These are phyloP conservation scores for Phrynocephalus vlangalii DNA, from an alignment of 2,797 vertebrate species.

Conservation along the genomic window DNA sequence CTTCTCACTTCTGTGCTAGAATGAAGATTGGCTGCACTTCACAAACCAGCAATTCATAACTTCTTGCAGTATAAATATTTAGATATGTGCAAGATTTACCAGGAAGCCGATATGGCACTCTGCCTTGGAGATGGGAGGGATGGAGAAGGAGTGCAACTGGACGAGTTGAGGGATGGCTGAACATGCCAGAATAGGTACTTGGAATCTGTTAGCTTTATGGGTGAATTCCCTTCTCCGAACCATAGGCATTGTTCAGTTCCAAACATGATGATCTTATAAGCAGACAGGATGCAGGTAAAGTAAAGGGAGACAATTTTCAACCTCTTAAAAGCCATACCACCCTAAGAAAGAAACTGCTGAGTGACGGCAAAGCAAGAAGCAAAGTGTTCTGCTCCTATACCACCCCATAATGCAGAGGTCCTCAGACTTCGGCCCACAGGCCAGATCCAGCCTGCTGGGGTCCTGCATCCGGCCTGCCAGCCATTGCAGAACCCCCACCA, in stretches of 20 bases:
- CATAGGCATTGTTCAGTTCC: background rate
- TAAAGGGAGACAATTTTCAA: background rate
- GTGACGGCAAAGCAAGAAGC: no score
- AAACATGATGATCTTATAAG: background rate
- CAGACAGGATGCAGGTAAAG: background rate
- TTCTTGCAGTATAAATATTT: slow-evolving; percentile 22
- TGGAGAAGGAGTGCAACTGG: background rate
- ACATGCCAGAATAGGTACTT: background rate
- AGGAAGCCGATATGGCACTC: background rate
- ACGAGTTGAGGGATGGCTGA: background rate
- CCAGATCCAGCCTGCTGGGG: no score
- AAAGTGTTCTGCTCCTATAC: no score
- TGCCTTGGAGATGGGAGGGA: background rate
- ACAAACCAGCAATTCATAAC: background rate
- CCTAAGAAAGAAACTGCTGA: background rate
- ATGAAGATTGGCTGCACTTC: background rate
- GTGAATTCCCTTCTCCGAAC: background rate
- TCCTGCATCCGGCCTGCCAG: no score
- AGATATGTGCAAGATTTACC: background rate
- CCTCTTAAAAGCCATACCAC: background rate
- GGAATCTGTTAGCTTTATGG: background rate
- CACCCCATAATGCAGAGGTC: no score
- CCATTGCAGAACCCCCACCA: no score
- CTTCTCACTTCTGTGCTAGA: background rate
- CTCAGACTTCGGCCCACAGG: no score